Percentiles rank a stretch among this genome's conserved stretches.
phyloP scores from a whole-genome alignment of 2,797 vertebrate species.

The Rhinichthys osculus region DNA sequence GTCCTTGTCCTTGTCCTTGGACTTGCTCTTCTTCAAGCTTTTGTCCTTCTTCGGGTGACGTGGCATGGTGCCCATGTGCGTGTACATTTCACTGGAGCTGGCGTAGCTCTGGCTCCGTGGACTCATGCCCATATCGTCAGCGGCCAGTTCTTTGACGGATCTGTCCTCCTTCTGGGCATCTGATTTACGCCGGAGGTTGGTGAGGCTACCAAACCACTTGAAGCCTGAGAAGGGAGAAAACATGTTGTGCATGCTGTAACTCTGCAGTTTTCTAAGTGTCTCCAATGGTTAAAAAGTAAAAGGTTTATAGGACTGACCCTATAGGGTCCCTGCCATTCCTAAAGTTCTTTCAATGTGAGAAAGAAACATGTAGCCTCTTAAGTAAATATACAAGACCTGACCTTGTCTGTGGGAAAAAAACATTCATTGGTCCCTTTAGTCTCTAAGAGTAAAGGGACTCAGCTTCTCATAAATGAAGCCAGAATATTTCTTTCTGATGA shows the following conservation, averaged over 20 bases:
- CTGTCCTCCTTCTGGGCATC: constrained; percentile 57
- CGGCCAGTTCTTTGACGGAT: constrained; percentile 64
- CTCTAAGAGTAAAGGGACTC: background rate
- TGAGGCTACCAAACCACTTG: constrained; percentile 89
- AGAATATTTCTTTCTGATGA: background rate
- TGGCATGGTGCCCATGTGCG: constrained; percentile 93
- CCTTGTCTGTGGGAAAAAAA: constrained; percentile 25
- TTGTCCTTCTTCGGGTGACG: constrained; percentile 74
- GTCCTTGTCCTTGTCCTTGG: constrained; percentile 58
- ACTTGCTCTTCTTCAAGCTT: constrained; percentile 63
- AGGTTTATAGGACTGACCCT: background rate
- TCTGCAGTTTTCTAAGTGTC: background rate
- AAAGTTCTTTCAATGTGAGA: constrained; percentile 35
- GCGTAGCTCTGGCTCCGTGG: constrained; percentile 83
- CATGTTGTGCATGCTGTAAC: background rate
- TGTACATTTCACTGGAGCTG: constrained; percentile 88
- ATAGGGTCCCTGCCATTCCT: constrained; percentile 16
- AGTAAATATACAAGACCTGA: constrained; percentile 35
- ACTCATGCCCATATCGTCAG: constrained; percentile 83
- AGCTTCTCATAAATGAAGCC: constrained; percentile 1
- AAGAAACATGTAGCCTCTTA: constrained; percentile 16
- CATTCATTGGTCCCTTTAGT: background rate
- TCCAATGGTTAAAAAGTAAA: background rate
- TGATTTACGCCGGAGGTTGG: constrained; percentile 81
- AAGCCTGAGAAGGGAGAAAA: constrained; percentile 77